Conservation (phyloP, 2,888 invertebrate species). For the Nezara viridula region DNA sequence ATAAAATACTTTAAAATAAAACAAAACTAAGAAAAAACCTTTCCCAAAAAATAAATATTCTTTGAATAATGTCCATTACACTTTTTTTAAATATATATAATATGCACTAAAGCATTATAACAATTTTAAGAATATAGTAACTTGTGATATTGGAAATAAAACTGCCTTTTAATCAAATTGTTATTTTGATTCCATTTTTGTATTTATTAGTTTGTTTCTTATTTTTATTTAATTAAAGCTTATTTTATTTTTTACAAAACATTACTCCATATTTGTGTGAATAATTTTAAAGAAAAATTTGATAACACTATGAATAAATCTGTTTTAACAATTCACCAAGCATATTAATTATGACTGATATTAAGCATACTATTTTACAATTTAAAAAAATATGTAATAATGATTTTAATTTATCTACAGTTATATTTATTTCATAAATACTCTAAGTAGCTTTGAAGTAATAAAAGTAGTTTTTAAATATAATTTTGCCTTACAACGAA, state of each 20-base stretch:
- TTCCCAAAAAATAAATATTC: background rate
- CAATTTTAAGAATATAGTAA: background rate
- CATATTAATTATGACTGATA: background rate
- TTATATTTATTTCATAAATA: background rate
- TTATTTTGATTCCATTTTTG: background rate
- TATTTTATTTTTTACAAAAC: background rate
- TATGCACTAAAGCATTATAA: background rate
- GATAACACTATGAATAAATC: background rate
- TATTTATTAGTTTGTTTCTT: background rate
- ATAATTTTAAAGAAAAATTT: background rate
- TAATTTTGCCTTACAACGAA: background rate
- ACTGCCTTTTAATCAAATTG: slow-evolving; percentile 5
- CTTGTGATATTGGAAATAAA: slow-evolving; percentile 7
- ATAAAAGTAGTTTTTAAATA: background rate
- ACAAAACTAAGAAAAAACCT: too few relatives aligned
- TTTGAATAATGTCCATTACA: background rate
- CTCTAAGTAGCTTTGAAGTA: background rate
- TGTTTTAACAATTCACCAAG: background rate
- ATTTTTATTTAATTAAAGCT: background rate
- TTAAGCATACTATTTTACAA: background rate
- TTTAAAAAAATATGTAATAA: background rate
- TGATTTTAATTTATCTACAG: background rate
- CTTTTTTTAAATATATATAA: background rate
- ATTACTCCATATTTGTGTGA: background rate
- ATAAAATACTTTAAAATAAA: background rate